Evolutionary conservation across 2,888 invertebrate species (phyloP).

Genomic region (Autographa gamma): DNA sequence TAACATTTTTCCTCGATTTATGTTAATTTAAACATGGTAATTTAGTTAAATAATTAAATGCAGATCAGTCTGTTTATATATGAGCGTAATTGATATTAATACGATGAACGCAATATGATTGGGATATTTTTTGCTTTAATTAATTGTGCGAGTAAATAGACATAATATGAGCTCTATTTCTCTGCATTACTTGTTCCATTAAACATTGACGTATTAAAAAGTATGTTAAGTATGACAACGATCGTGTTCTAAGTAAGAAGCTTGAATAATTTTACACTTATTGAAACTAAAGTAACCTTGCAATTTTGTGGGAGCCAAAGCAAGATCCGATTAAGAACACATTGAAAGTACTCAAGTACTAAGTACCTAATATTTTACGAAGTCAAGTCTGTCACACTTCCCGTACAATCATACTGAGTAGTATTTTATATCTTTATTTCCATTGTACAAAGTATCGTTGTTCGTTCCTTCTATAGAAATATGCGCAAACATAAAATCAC

Average conservation of each 20-base stretch:
- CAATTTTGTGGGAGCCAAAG: too few relatives aligned
- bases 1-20: constrained; percentile 1
- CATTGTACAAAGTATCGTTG: constrained; percentile 30
- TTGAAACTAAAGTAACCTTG: too few relatives aligned
- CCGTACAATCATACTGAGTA: constrained; percentile 9
- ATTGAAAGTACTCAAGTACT: too few relatives aligned
- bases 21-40: neutral
- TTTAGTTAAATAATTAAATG: constrained; percentile 5
- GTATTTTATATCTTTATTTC: constrained; percentile 18
- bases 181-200: too few relatives aligned
- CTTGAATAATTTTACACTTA: too few relatives aligned
- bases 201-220: too few relatives aligned
- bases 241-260: too few relatives aligned
- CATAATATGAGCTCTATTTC: too few relatives aligned
- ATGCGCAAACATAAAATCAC: constrained; percentile 30
- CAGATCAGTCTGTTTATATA: neutral
- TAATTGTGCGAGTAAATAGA: neutral
- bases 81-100: neutral
- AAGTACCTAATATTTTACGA: neutral
- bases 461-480: constrained; percentile 14
- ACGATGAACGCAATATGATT: neutral
- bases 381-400: neutral
- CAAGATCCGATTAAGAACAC: too few relatives aligned
- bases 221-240: too few relatives aligned
- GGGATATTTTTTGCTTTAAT: neutral